phyloP scores from a whole-genome alignment of 2,113 vertebrate species.

The Melanotaenia duboulayi region DNA sequence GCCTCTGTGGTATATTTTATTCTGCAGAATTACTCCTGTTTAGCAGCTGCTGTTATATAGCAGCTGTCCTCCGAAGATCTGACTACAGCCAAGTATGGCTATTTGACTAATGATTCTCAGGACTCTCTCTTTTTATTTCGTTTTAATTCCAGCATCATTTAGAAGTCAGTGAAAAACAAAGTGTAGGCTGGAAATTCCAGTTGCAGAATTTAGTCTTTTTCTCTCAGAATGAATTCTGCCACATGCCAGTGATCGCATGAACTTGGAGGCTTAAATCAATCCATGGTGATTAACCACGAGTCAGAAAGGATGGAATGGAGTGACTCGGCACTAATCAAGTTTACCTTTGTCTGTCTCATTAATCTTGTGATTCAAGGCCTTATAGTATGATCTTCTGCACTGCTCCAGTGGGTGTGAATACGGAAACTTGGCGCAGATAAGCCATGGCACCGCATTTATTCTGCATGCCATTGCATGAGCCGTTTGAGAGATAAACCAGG shows the following conservation, averaged over 20 bases:
- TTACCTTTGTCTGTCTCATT: slow-evolving; percentile 73
- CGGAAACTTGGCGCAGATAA: slow-evolving; percentile 64
- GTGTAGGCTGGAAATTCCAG: slow-evolving; percentile 1
- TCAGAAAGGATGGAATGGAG: slow-evolving; percentile 52
- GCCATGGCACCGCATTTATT: slow-evolving; percentile 44
- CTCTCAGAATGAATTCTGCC: slow-evolving; percentile 28
- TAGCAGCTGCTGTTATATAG: slow-evolving; percentile 70
- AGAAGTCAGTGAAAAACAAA: slow-evolving; percentile 20
- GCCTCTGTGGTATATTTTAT: slow-evolving; percentile 73
- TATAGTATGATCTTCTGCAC: slow-evolving; percentile 45
- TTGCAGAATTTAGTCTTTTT: slow-evolving; percentile 21
- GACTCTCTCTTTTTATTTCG: slow-evolving; percentile 10
- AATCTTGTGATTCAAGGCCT: slow-evolving; percentile 62
- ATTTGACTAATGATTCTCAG: slow-evolving; percentile 55
- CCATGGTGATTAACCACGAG: slow-evolving; percentile 53
- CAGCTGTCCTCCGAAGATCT: slow-evolving; percentile 50
- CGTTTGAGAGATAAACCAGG: slow-evolving; percentile 44
- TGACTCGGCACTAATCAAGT: slow-evolving; percentile 60
- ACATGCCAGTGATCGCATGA: slow-evolving; percentile 25
- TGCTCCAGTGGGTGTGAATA: slow-evolving; percentile 52
- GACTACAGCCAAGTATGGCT: slow-evolving; percentile 38
- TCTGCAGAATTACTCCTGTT: slow-evolving; percentile 78
- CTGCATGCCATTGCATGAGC: slow-evolving; percentile 31
- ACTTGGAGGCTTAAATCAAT: slow-evolving; percentile 58
- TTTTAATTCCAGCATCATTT: slow-evolving; percentile 28